A percentile compares a stretch with the other conserved stretches of the same genome.
Conservation (phyloP, 2,888 invertebrate species). For the Lingula anatina region DNA sequence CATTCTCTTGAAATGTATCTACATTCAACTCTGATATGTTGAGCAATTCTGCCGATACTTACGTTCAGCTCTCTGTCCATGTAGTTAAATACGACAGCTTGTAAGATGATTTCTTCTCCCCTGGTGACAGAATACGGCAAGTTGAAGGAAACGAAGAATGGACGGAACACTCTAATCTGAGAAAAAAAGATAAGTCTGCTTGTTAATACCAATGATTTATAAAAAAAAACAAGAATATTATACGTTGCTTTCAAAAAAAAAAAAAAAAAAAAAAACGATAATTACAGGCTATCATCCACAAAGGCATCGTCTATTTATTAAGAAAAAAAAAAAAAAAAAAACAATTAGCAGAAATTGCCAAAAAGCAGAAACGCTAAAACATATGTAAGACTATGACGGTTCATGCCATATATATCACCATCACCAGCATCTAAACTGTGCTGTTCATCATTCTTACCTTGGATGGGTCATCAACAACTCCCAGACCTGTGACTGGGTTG, state of each 20-base stretch:
- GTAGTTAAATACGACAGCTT: constrained; percentile 85
- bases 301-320: too few species aligned
- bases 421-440: too few species aligned
- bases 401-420: too few species aligned
- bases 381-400: too few species aligned
- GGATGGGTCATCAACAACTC: constrained; percentile 64
- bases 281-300: constrained; percentile 15
- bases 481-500: constrained; percentile 70
- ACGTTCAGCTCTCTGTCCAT: constrained; percentile 63
- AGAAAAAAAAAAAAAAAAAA: too few species aligned
- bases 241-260: neutral
- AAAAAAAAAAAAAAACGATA: neutral
- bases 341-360: neutral
- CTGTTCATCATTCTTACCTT: too few species aligned
- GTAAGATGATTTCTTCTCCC: constrained; percentile 84
- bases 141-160: constrained; percentile 79
- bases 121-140: constrained; percentile 82
- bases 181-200: constrained; percentile 28
- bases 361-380: too few species aligned
- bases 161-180: constrained; percentile 70
- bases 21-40: constrained; percentile 1
- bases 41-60: constrained; percentile 8
- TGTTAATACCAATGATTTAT: neutral
- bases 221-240: neutral
- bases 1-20: constrained; percentile 3